Evolutionary conservation across 2,888 invertebrate genomes (phyloP).

Genomic region (Chrysolina americana): DNA sequence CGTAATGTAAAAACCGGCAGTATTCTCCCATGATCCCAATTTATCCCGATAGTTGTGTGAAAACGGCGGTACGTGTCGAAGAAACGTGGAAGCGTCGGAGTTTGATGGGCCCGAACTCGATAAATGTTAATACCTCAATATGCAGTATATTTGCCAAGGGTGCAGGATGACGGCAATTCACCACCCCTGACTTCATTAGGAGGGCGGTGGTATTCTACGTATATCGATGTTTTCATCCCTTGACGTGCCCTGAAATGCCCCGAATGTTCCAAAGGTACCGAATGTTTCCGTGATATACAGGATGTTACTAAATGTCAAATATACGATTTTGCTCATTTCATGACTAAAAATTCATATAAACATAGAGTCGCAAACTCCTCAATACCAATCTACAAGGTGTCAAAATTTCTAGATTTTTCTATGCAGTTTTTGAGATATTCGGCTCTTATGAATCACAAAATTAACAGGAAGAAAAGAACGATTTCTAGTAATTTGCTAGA

Average conservation of each 20-base stretch:
- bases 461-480: no score
- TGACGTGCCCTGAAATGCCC: slow-evolving; percentile 25
- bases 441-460: no score
- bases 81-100: slow-evolving; percentile 52
- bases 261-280: background rate
- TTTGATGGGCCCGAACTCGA: slow-evolving; percentile 62
- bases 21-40: slow-evolving; percentile 54
- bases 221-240: slow-evolving; percentile 26
- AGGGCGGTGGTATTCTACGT: slow-evolving; percentile 12
- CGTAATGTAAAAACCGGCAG: slow-evolving; percentile 43
- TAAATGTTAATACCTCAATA: slow-evolving; percentile 70
- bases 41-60: slow-evolving; percentile 58
- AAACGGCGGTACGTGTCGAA: slow-evolving; percentile 59
- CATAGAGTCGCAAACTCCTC: no score
- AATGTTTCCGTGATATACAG: background rate
- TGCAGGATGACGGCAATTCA: slow-evolving; percentile 36
- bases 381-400: no score
- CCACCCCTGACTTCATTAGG: slow-evolving; percentile 46
- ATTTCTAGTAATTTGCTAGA: no score
- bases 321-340: no score
- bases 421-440: no score
- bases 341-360: no score
- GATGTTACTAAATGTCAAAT: no score
- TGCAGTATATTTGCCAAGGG: slow-evolving; percentile 68
- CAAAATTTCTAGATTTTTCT: no score